Evolutionary conservation across 2,113 vertebrate genomes (phyloP), one percentile per base, ranked within the genome.

Genomic region (Aplodontia rufa): DNA sequence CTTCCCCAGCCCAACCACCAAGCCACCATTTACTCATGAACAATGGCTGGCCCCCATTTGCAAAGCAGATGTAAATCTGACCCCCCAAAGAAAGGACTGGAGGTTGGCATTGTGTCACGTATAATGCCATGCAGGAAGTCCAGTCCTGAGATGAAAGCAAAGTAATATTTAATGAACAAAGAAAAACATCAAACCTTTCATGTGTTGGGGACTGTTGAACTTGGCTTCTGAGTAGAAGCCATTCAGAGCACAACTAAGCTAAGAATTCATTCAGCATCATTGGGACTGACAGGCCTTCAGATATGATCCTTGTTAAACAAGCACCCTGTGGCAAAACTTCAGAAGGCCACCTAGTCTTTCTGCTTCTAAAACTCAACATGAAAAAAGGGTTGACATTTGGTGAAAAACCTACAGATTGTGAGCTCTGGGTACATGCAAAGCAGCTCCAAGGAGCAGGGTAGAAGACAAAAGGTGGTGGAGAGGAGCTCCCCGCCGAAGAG

Each of bases 341-440:
- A 68, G 90, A 98, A 97, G 96, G 97, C 97, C 95, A 95, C 96
- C 96, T 95, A 75, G 91, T 97, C 97, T 97, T 97, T 98, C 95
- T 89, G 97, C 97, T 97, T 98, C 97, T 95, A 96, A 98, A 97
- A 97, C 97, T 96, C 96, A 97, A 93, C 97, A 95, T 75, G 95
- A 97, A 95, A 96, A 97, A 91, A 92, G 86, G 95, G 97, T 96
- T 98, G 98, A 88, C 95, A 93, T 98, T 98, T 35, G 94, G 96
- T 91, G 96, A 30, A 96, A 92, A 97, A 91, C 95, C 58, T 64
- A 53, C 16, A 72, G 95, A 68, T 95, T 95, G 69, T 93, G 86
- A 96, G 49, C 76, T 92, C 55, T 94, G 95, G 79, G 84, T 71
- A 40, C 24, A 93, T 69, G 24, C 74, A 92, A 53, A 81, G 66